These are phyloP conservation scores for Xestia xanthographa DNA, from an alignment of 2,888 invertebrate species.

Conservation along the genomic window DNA sequence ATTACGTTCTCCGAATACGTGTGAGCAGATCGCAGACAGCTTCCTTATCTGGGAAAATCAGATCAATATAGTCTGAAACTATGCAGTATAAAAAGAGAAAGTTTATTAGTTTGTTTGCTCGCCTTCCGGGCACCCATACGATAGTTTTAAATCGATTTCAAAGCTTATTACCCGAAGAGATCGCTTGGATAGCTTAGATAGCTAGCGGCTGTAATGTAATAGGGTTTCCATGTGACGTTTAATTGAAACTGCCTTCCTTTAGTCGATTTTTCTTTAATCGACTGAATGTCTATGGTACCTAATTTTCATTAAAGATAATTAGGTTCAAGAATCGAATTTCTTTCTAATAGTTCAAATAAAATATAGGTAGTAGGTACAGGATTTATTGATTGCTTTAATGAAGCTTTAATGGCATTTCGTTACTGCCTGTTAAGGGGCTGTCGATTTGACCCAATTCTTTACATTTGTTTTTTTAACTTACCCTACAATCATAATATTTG, in stretches of 20 bases:
- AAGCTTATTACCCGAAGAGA: slow-evolving; percentile 63
- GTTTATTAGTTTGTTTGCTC: slow-evolving; percentile 66
- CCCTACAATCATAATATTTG: slow-evolving; percentile 13
- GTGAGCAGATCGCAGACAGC: slow-evolving; percentile 49
- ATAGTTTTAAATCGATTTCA: slow-evolving; percentile 68
- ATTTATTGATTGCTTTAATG: slow-evolving; percentile 21
- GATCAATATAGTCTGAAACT: slow-evolving; percentile 57
- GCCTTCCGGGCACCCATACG: slow-evolving; percentile 51
- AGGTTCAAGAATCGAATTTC: background rate
- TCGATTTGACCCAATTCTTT: slow-evolving; percentile 40
- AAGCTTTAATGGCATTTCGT: slow-evolving; percentile 8
- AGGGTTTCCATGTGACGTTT: slow-evolving; percentile 41
- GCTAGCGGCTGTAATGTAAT: slow-evolving; percentile 23
- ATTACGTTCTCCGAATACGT: slow-evolving; percentile 32
- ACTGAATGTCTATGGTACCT: slow-evolving; percentile 10
- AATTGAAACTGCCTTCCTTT: slow-evolving; percentile 41
- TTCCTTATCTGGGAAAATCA: slow-evolving; percentile 46
- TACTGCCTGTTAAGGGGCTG: slow-evolving; percentile 5
- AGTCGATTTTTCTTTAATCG: slow-evolving; percentile 27
- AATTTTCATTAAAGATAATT: slow-evolving; percentile 20
- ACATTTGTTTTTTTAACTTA: background rate
- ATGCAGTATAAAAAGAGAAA: slow-evolving; percentile 59
- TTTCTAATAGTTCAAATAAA: background rate
- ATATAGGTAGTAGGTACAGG: background rate
- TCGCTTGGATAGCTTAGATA: slow-evolving; percentile 34